Evolutionary conservation across 2,888 invertebrate species (phyloP), one percentile per base, ranked within the genome.

Genomic region (Lithodes maja): DNA sequence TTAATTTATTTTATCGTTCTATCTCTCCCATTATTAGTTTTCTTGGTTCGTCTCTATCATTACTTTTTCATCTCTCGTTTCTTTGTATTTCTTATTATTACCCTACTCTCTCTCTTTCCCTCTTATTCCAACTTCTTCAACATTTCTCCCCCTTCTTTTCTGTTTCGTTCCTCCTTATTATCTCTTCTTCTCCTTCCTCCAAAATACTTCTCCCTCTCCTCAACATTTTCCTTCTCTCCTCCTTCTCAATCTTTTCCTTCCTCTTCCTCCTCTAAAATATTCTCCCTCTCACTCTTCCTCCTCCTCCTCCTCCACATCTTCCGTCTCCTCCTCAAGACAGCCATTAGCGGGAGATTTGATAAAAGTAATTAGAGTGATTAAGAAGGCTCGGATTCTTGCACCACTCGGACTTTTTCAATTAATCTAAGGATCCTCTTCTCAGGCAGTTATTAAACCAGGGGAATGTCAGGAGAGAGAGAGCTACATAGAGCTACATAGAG

Each of bases 321-420:
- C 71, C 50, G 3, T 33, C 68, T 75, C 74, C 49, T 3, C 12
- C 80, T 61, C 61, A 5, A 1, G 50, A 52, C 55, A 55, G 78
- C 87, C 87, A 87, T 87, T 87, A 87, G 71, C 50, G 79, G 69
- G 79, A 79, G 87, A 79, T 87, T 83, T 87, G 78, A 87, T 87
- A 87, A 87, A 83, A 83, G 87, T 87, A 87, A 87, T 87, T 87
- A 87, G 83, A 68, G 83, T 79, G 83, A 87, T 87, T 87, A 83
- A 79, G 83, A 71, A 83, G 82, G 79, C 83, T 87, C 71, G 83
- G 77, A 83, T 83, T 87, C 83, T 87, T 87, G 79, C 83, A 69
- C 52, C 83, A 77, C 87, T 75, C 68, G 75, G 83, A 71, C 71
- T 84, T 87, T 87, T 87, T 83, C 87, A 87, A 87, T 87, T 87